Conservation (phyloP, 2,888 invertebrate genomes). For the Rhingia campestris region DNA sequence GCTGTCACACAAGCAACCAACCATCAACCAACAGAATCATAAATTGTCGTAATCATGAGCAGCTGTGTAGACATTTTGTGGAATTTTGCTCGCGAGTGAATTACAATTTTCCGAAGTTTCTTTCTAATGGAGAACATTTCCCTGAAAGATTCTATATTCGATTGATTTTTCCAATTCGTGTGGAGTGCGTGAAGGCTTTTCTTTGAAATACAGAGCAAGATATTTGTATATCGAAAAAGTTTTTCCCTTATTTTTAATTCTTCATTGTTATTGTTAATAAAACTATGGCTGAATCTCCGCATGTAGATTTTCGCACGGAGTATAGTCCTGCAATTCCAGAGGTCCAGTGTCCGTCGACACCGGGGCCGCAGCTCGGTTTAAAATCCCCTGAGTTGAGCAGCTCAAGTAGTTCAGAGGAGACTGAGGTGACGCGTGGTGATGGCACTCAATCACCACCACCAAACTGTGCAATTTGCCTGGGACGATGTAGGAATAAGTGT, state of each 20-base stretch:
- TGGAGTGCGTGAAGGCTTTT: conserved; percentile 20
- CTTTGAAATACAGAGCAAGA: neutral
- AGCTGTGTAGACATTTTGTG: conserved; percentile 74
- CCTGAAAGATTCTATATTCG: conserved; percentile 20
- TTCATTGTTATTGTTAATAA: conserved; percentile 42
- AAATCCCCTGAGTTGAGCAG: conserved; percentile 63
- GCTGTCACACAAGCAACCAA: conserved; percentile 59
- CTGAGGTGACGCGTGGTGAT: conserved; percentile 75
- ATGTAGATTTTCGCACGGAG: conserved; percentile 64
- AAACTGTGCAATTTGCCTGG: conserved; percentile 96
- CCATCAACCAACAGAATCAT: conserved; percentile 29
- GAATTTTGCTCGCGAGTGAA: conserved; percentile 67
- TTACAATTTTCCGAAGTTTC: conserved; percentile 64
- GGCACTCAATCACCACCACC: conserved; percentile 88
- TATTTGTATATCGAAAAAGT: conserved; percentile 8
- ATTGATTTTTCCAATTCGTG: conserved; percentile 67
- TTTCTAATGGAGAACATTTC: conserved; percentile 48
- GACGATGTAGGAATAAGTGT: conserved; percentile 92
- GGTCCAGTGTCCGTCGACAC: conserved; percentile 65
- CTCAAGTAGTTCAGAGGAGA: conserved; percentile 62
- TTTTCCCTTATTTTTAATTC: conserved; percentile 31
- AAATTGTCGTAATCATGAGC: conserved; percentile 59
- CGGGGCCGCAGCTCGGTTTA: conserved; percentile 61
- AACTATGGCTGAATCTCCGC: conserved; percentile 70
- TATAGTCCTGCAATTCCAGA: conserved; percentile 47